Conservation (phyloP, 2,113 vertebrate species). For the Eulemur rufifrons region DNA sequence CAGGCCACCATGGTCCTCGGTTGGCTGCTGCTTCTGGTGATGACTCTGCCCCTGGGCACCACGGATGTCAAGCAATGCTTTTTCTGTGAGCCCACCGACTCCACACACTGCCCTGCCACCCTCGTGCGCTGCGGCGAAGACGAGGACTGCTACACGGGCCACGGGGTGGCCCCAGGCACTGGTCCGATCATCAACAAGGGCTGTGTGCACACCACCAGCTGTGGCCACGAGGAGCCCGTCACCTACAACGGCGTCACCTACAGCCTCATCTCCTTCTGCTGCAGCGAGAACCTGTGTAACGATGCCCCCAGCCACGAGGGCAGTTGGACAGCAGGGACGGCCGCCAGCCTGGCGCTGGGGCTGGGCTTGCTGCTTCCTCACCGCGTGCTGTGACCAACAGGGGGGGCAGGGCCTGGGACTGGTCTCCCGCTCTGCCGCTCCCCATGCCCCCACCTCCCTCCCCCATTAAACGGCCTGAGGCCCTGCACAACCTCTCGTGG, state of each 20-base stretch:
- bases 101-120: not conserved
- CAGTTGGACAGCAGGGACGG: fast-evolving
- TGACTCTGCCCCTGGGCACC: fast-evolving
- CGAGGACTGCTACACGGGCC: conserved; percentile 73
- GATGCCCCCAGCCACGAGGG: fast-evolving
- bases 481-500: not conserved
- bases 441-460: fast-evolving
- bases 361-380: not conserved
- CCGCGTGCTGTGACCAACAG: not conserved
- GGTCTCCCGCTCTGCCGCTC: not conserved
- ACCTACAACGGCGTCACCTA: conserved; percentile 77
- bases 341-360: not conserved
- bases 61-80: conserved; percentile 54
- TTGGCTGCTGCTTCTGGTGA: conserved; percentile 49
- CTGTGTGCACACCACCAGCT: conserved; percentile 44
- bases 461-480: conserved; percentile 56
- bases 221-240: conserved; percentile 69
- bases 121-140: conserved; percentile 66
- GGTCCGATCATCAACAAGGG: conserved; percentile 74
- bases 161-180: conserved; percentile 41
- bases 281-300: conserved; percentile 66
- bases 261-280: conserved; percentile 74
- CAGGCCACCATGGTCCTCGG: conserved; percentile 43
- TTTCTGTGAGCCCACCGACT: conserved; percentile 76
- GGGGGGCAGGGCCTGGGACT: not conserved